Conservation (phyloP, 2,888 invertebrate species). For the Agonopterix arenella region DNA sequence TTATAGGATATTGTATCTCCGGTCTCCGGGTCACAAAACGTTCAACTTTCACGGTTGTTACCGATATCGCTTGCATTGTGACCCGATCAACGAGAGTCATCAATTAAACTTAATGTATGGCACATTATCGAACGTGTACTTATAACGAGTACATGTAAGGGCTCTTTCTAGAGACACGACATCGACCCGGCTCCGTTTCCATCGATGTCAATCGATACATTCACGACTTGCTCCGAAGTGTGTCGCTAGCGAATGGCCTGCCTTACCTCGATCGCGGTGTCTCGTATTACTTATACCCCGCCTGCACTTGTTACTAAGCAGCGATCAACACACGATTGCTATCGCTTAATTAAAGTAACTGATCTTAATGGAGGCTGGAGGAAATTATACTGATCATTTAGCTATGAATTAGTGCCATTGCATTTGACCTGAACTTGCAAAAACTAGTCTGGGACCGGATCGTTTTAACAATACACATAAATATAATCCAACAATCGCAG, state of each 20-base stretch:
- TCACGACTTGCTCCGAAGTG: slow-evolving; percentile 32
- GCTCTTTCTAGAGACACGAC: slow-evolving; percentile 26
- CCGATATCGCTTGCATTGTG: slow-evolving; percentile 35
- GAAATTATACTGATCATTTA: slow-evolving; percentile 5
- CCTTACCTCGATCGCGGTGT: slow-evolving; percentile 7
- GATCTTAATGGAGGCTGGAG: not conserved
- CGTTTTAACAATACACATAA: slow-evolving; percentile 13
- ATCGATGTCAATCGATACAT: slow-evolving; percentile 45
- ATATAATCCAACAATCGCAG: slow-evolving; percentile 3
- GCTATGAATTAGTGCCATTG: slow-evolving; percentile 3
- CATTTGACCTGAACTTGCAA: not conserved
- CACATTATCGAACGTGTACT: slow-evolving; percentile 1
- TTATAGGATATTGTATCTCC: slow-evolving; percentile 50
- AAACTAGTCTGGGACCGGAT: slow-evolving; percentile 2
- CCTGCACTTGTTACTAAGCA: slow-evolving; percentile 10
- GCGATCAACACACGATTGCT: slow-evolving; percentile 14
- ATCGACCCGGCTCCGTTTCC: slow-evolving; percentile 32
- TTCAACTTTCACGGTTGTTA: slow-evolving; percentile 51
- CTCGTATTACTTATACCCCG: slow-evolving; percentile 1
- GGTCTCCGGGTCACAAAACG: slow-evolving; percentile 40
- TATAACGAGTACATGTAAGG: slow-evolving; percentile 1
- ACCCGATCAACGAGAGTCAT: slow-evolving; percentile 17
- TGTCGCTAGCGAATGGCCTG: slow-evolving; percentile 27
- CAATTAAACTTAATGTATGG: slow-evolving; percentile 22
- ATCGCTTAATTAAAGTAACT: slow-evolving; percentile 10